Evolutionary conservation across 2,113 vertebrate species (phyloP), one percentile per base, ranked within the genome.

Genomic region (Crotophaga sulcirostris): DNA sequence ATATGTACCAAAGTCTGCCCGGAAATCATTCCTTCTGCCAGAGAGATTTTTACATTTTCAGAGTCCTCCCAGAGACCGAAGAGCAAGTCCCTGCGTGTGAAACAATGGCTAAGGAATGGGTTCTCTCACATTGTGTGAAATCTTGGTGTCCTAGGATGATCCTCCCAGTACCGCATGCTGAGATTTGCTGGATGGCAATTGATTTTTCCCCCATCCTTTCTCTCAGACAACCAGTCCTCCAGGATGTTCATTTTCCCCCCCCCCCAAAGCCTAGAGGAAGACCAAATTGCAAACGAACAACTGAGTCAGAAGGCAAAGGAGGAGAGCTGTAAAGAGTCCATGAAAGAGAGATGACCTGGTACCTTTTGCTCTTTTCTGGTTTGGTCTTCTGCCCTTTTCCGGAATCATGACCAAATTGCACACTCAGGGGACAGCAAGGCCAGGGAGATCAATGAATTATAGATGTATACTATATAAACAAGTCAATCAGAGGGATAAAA

Each of bases 401-500:
- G 78, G 73, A 84, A 75, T 86, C 88, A 93, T 28, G 81, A 95
- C 51, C 76, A 74, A 90, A 80, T 13, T 45, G 21, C 55, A 52
- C 15, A 64, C 80, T 80, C 73, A 33, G 69, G 90, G 94, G 93
- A 74, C 20, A 82, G 83, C 84, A 76, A 84, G 69, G 91, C 94
- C 84, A 87, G 54, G 51, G 51, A 96, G 96, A 96, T 94, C 94
- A 96, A 84, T 76, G 89, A 89, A 93, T 92, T 94, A 93, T 87
- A 96, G 96, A 95, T 93, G 95, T 93, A 94, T 72, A 77, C 75
- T 64, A 69, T 58, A 93, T 85, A 97, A 97, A 96, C 96, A 97
- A 96, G 96, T 96, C 95, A 95, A 96, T 97, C 96, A 94, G 68
- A 72, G 52, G 83, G 62, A 96, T 96, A 97, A 97, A 97, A 96